Conservation (phyloP, 2,888 invertebrate genomes). For the Galerucella pusilla region DNA sequence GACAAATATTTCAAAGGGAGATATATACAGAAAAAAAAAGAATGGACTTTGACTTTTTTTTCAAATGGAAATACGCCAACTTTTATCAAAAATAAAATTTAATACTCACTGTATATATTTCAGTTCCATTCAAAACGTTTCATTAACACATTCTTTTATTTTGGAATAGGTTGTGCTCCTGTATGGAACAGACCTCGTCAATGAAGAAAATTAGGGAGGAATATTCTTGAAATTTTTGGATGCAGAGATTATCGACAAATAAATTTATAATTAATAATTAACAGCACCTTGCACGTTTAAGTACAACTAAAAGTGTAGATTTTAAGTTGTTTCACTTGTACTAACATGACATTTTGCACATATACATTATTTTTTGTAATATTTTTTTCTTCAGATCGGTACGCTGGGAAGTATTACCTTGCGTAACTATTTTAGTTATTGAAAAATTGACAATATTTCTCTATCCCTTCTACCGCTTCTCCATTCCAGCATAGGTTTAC, state of each 20-base stretch:
- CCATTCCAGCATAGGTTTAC: too few relatives aligned
- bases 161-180: slow-evolving; percentile 56
- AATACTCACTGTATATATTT: background rate
- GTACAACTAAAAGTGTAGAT: slow-evolving; percentile 34
- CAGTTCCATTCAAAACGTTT: slow-evolving; percentile 17
- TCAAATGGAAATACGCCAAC: too few relatives aligned
- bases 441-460: background rate
- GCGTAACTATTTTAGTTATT: background rate
- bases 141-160: slow-evolving; percentile 55
- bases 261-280: slow-evolving; percentile 23
- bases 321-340: background rate
- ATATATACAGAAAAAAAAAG: too few relatives aligned
- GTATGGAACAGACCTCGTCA: slow-evolving; percentile 53
- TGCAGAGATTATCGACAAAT: slow-evolving; percentile 43
- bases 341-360: slow-evolving; percentile 10
- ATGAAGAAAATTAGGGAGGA: slow-evolving; percentile 39
- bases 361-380: background rate
- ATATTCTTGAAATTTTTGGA: slow-evolving; percentile 48
- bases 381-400: background rate
- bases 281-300: slow-evolving; percentile 38
- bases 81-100: too few relatives aligned
- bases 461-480: background rate
- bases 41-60: too few relatives aligned
- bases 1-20: too few relatives aligned
- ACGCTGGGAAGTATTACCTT: background rate